A percentile compares a stretch with the other conserved stretches of the same genome.
Conservation (phyloP, 2,888 invertebrate genomes). For the Microctonus hyperodae region DNA sequence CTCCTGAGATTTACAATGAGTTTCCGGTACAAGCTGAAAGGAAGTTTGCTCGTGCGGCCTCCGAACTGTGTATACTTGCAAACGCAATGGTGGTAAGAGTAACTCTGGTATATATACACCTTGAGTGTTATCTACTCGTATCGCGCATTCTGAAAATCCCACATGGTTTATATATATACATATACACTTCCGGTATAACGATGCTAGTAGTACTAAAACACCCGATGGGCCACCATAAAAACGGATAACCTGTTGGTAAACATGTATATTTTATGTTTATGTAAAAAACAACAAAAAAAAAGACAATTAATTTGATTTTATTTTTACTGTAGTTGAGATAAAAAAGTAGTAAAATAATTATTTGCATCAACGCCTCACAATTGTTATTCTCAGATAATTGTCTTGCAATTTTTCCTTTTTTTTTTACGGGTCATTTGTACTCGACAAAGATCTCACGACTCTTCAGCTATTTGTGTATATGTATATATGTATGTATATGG, state of each 20-base stretch:
- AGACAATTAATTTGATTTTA: neutral
- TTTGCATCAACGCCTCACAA: neutral
- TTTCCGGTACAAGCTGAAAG: conserved; percentile 59
- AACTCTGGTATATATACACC: conserved; percentile 21
- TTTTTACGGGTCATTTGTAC: conserved; percentile 2
- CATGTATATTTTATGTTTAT: neutral
- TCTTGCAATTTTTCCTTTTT: neutral
- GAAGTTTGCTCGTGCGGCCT: conserved; percentile 55
- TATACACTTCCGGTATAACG: conserved; percentile 33
- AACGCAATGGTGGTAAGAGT: conserved; percentile 18
- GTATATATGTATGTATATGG: neutral
- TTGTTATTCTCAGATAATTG: neutral
- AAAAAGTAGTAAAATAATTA: conserved; percentile 3
- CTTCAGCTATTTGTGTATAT: conserved; percentile 32
- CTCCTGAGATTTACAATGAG: conserved; percentile 61
- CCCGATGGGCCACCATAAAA: conserved; percentile 19
- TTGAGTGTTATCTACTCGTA: conserved; percentile 38
- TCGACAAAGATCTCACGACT: conserved; percentile 28
- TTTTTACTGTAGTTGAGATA: neutral
- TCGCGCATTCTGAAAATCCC: conserved; percentile 30
- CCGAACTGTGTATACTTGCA: conserved; percentile 26
- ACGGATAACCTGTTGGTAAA: conserved; percentile 20
- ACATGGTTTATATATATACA: conserved; percentile 15
- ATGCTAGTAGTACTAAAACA: conserved; percentile 29
- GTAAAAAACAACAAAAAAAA: neutral